Percentiles rank a stretch among this genome's conserved stretches.
phyloP scores from a whole-genome alignment of 2,797 vertebrate species.

The Pseudochirops corinnae region DNA sequence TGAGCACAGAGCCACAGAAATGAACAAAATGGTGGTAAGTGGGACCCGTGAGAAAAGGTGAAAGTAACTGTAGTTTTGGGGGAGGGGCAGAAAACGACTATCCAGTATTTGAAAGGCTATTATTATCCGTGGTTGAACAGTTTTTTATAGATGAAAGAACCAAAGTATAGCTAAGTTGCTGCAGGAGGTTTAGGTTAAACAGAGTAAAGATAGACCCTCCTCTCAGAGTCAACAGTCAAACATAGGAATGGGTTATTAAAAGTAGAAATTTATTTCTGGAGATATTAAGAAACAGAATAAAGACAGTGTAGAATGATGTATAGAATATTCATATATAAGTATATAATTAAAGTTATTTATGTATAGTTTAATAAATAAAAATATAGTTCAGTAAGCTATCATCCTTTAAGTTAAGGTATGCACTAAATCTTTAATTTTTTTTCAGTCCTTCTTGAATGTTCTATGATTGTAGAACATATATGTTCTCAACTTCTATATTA shows the following conservation, averaged over 20 bases:
- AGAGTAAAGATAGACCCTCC: not conserved
- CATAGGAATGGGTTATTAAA: not conserved
- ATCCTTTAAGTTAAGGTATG: not conserved
- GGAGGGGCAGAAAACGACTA: slow-evolving; percentile 16
- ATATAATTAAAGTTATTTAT: not conserved
- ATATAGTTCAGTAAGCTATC: not conserved
- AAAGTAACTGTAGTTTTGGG: slow-evolving; percentile 8
- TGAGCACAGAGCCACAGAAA: slow-evolving; percentile 15
- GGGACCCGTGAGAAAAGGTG: slow-evolving; percentile 15
- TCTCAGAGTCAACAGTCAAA: not conserved
- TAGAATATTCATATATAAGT: not conserved
- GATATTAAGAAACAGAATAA: not conserved
- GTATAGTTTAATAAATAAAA: not conserved
- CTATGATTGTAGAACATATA: not conserved
- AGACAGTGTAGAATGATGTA: not conserved
- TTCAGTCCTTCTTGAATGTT: not conserved
- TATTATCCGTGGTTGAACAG: not conserved
- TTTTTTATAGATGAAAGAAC: not conserved
- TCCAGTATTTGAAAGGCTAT: not conserved
- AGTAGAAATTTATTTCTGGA: not conserved
- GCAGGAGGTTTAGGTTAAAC: not conserved
- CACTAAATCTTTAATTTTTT: not conserved
- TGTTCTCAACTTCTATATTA: not conserved
- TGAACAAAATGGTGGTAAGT: not conserved
- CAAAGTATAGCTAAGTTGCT: not conserved